These are phyloP conservation scores for Diarsia rubi DNA, from an alignment of 2,888 invertebrate species.

Conservation along the genomic window DNA sequence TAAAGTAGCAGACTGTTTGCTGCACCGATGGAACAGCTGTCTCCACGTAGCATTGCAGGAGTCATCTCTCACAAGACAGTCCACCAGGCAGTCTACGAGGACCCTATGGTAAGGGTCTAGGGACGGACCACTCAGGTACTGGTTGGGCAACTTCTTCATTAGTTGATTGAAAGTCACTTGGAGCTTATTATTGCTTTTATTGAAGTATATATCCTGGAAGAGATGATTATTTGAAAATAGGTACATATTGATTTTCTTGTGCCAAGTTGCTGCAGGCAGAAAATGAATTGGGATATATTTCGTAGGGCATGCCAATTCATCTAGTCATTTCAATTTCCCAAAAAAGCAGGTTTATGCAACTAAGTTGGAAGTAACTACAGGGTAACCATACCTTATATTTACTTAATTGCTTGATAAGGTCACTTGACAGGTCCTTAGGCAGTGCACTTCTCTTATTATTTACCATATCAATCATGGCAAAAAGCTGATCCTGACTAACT, in stretches of 20 bases:
- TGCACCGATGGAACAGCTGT: conserved; percentile 92
- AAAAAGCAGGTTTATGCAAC: background rate
- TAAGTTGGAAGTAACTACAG: background rate
- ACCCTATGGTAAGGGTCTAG: conserved; percentile 88
- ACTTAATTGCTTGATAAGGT: conserved; percentile 89
- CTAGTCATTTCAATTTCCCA: background rate
- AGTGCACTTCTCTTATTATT: conserved; percentile 90
- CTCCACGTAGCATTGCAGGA: conserved; percentile 93
- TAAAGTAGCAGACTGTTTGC: conserved; percentile 92
- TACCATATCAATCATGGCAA: conserved; percentile 92
- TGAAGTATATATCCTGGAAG: conserved; percentile 87
- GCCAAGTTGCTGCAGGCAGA: background rate
- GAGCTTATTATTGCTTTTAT: conserved; percentile 84
- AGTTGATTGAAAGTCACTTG: conserved; percentile 92
- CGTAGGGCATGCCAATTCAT: background rate
- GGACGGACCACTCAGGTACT: conserved; percentile 86
- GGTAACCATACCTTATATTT: conserved; percentile 89
- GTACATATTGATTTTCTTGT: background rate
- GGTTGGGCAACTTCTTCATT: conserved; percentile 91
- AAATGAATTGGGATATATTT: background rate
- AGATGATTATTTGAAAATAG: conserved; percentile 5
- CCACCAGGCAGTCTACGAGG: conserved; percentile 91
- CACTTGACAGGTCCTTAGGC: conserved; percentile 89
- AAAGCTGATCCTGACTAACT: conserved; percentile 89
- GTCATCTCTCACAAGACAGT: conserved; percentile 92